Conservation (phyloP, 37 sponge, comb jelly and placozoan genomes). For the Geodia barretti region DNA sequence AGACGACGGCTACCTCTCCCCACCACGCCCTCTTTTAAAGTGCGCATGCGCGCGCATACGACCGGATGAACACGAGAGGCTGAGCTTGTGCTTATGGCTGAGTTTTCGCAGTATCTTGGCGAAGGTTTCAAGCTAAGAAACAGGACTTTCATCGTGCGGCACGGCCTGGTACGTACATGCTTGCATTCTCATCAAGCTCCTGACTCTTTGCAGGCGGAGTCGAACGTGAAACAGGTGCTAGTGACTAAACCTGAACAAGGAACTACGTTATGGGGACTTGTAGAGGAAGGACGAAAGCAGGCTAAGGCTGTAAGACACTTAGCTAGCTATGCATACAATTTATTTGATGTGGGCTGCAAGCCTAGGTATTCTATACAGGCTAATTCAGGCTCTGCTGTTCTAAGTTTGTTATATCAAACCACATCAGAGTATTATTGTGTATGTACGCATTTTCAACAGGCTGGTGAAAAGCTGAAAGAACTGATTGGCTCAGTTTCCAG, state of each 20-base stretch:
- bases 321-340: neutral
- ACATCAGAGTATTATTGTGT: no score
- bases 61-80: no score
- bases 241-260: constrained; percentile 49
- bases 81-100: no score
- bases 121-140: constrained; percentile 1
- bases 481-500: neutral
- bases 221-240: constrained; percentile 32
- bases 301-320: constrained; percentile 14
- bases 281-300: constrained; percentile 28
- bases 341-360: no score
- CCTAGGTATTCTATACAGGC: no score
- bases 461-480: neutral
- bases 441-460: neutral
- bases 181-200: neutral
- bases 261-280: constrained; percentile 34
- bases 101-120: neutral
- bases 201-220: constrained; percentile 22
- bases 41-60: neutral
- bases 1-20: no score
- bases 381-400: no score
- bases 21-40: no score
- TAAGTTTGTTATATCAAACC: no score
- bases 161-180: constrained; percentile 39
- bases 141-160: constrained; percentile 19